Conservation (phyloP, 1,140 invertebrate species). For the Heliconius himera region DNA sequence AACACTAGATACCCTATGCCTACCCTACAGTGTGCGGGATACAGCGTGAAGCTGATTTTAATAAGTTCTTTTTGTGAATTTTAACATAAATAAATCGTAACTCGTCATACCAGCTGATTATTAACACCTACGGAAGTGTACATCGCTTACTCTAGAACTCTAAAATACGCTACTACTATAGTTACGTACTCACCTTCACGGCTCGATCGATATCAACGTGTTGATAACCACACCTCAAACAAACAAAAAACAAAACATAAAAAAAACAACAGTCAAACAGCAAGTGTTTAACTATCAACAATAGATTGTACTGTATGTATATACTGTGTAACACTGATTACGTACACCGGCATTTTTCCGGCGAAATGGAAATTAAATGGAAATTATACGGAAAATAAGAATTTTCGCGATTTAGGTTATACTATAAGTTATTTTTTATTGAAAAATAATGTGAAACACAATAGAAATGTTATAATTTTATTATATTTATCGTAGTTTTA, state of each 20-base stretch:
- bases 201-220: constrained; percentile 62
- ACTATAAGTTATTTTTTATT: constrained; percentile 14
- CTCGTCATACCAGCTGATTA: constrained; percentile 23
- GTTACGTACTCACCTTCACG: constrained; percentile 19
- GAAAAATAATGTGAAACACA: constrained; percentile 20
- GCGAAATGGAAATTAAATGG: constrained; percentile 60
- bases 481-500: constrained; percentile 45
- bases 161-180: constrained; percentile 9
- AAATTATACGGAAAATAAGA: constrained; percentile 49
- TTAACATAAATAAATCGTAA: not conserved
- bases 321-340: constrained; percentile 49
- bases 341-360: constrained; percentile 69
- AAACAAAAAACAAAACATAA: constrained; percentile 58
- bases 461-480: constrained; percentile 15
- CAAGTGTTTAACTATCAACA: constrained; percentile 37
- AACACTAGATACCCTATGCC: too few species aligned
- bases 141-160: not conserved
- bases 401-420: constrained; percentile 11
- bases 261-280: constrained; percentile 17
- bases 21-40: too few species aligned
- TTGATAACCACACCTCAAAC: constrained; percentile 36
- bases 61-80: not conserved
- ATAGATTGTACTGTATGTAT: constrained; percentile 46
- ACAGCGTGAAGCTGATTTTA: too few species aligned
- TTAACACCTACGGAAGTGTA: constrained; percentile 7